phyloP scores from a whole-genome alignment of 30 jellyfish, hydroid and myxozoan genomes.

The Chrysaora quinquecirrha region DNA sequence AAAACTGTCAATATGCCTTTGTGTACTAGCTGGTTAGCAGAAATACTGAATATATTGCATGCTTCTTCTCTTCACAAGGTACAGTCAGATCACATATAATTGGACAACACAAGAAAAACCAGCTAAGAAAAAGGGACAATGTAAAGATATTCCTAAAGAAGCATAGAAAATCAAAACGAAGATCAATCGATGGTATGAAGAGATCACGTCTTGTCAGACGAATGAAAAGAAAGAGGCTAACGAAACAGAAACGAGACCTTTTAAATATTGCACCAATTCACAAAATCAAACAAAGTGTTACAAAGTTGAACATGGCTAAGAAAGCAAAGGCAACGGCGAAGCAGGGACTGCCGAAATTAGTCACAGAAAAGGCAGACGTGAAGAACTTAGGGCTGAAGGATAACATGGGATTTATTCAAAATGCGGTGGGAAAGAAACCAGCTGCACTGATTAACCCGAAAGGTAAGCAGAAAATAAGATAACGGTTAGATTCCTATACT shows the following conservation, averaged over 20 bases:
- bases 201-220: neutral
- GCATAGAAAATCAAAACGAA: neutral
- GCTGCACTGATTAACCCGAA: no score
- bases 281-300: neutral
- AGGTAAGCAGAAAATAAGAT: no score
- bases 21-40: no score
- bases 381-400: no score
- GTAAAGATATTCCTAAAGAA: neutral
- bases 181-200: neutral
- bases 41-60: no score
- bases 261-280: neutral
- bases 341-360: no score
- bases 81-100: neutral
- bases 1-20: no score
- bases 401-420: neutral
- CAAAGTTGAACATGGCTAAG: neutral
- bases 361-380: no score
- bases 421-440: neutral
- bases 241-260: constrained; percentile 2
- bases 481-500: no score
- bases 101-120: neutral
- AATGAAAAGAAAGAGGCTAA: neutral
- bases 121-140: neutral
- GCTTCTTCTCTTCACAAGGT: neutral
- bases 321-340: neutral